phyloP scores from a whole-genome alignment of 2,113 vertebrate genomes.

The Perca flavescens region DNA sequence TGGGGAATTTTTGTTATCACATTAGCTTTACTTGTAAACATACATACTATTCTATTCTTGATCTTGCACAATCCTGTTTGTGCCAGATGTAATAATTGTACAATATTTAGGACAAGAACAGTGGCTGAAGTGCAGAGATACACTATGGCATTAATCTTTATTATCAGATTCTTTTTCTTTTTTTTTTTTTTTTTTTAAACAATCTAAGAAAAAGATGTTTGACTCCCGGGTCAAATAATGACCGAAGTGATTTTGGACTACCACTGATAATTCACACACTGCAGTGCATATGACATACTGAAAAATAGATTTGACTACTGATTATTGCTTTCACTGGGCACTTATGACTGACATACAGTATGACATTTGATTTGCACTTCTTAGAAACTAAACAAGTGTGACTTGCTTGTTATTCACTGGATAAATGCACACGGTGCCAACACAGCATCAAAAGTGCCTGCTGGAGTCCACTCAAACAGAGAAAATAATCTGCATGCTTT shows the following conservation, averaged over 20 bases:
- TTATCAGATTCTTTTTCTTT: not conserved
- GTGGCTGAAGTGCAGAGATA: not conserved
- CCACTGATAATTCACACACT: slow-evolving; percentile 11
- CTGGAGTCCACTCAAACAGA: slow-evolving; percentile 79
- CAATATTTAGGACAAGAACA: not conserved
- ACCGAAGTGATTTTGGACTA: slow-evolving; percentile 19
- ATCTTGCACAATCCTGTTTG: not conserved
- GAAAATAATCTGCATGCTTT: slow-evolving; percentile 80
- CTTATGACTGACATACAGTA: slow-evolving; percentile 64
- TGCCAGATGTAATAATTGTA: not conserved
- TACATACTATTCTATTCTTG: not conserved
- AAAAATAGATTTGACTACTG: slow-evolving; percentile 37
- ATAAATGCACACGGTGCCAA: slow-evolving; percentile 64
- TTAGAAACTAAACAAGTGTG: slow-evolving; percentile 64
- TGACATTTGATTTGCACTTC: slow-evolving; percentile 66
- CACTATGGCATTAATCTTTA: not conserved
- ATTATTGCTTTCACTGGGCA: slow-evolving; percentile 37
- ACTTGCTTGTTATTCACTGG: slow-evolving; percentile 68
- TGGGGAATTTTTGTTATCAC: not conserved
- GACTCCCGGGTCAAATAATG: not conserved
- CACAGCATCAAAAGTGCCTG: slow-evolving; percentile 69
- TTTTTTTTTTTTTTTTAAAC: not conserved
- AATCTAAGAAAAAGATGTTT: not conserved
- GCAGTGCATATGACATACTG: slow-evolving; percentile 22
- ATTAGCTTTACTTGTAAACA: not conserved